Evolutionary conservation across 2,888 invertebrate species (phyloP).

Genomic region (Melanostoma scalare): DNA sequence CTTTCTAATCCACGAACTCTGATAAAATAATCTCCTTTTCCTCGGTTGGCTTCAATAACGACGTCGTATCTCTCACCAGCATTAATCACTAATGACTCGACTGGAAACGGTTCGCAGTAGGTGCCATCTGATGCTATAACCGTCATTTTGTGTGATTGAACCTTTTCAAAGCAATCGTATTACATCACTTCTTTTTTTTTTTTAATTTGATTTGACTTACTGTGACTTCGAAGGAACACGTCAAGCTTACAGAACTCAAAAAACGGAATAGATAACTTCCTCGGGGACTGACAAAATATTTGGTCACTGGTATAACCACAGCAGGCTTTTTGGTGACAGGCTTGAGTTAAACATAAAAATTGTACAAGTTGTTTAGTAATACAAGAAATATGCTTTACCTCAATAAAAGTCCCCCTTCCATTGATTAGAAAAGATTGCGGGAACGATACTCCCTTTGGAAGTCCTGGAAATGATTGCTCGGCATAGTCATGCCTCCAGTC

Average conservation of each 20-base stretch:
- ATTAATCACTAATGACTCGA: slow-evolving; percentile 77
- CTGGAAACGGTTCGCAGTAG: slow-evolving; percentile 74
- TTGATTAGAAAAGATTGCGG: slow-evolving; percentile 77
- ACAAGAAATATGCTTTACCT: slow-evolving; percentile 57
- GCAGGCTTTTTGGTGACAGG: neutral
- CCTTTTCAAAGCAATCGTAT: slow-evolving; percentile 50
- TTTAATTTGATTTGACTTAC: slow-evolving; percentile 52
- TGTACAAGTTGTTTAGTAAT: no score
- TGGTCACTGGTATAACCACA: slow-evolving; percentile 71
- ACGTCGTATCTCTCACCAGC: slow-evolving; percentile 83
- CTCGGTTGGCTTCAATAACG: slow-evolving; percentile 80
- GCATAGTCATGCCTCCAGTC: slow-evolving; percentile 90
- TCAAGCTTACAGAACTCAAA: slow-evolving; percentile 78
- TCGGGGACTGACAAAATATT: slow-evolving; percentile 75
- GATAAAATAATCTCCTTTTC: slow-evolving; percentile 76
- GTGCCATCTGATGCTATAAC: slow-evolving; percentile 80
- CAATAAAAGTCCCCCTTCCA: slow-evolving; percentile 75
- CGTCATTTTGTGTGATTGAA: slow-evolving; percentile 77
- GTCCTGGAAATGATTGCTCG: slow-evolving; percentile 76
- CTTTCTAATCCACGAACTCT: slow-evolving; percentile 73
- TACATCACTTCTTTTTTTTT: neutral
- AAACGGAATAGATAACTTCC: slow-evolving; percentile 79
- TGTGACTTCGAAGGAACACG: slow-evolving; percentile 78
- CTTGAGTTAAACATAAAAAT: neutral
- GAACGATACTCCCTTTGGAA: slow-evolving; percentile 71